Conservation (phyloP, 2,888 invertebrate species). For the Ophion obscuratus region DNA sequence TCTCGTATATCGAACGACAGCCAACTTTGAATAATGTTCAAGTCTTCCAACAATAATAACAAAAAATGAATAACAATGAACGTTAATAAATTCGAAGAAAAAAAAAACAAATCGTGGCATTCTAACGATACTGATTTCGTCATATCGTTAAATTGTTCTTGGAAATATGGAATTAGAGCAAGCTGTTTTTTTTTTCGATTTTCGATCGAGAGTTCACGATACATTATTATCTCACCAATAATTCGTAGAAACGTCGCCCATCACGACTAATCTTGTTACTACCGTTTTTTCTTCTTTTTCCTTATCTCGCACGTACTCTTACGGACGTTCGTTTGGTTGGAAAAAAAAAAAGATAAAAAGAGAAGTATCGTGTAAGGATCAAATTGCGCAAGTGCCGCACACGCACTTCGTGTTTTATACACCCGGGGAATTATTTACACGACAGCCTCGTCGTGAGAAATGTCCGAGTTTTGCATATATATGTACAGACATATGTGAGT, state of each 20-base stretch:
- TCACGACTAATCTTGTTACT: conserved; percentile 14
- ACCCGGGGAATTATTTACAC: conserved; percentile 12
- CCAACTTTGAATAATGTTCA: not conserved
- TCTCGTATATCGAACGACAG: not conserved
- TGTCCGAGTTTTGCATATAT: not conserved
- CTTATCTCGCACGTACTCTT: not conserved
- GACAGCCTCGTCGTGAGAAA: conserved; percentile 20
- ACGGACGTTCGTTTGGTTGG: not conserved
- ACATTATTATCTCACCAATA: conserved; percentile 1
- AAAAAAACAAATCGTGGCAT: not conserved
- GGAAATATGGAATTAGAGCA: not conserved
- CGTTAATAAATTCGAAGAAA: not conserved
- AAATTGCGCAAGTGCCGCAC: conserved; percentile 12
- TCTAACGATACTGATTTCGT: not conserved
- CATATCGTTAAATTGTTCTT: not conserved
- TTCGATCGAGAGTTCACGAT: not conserved
- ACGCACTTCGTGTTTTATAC: not conserved
- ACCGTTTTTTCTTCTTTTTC: not conserved
- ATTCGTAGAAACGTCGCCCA: conserved; percentile 1
- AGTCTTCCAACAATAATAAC: not conserved
- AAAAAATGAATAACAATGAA: not conserved
- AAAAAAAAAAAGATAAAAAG: not conserved
- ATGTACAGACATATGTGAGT: not conserved
- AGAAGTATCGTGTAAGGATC: conserved; percentile 16
- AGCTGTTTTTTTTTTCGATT: not conserved